Evolutionary conservation across 1,140 invertebrate species (phyloP).

Genomic region (Melipona quadrifasciata): DNA sequence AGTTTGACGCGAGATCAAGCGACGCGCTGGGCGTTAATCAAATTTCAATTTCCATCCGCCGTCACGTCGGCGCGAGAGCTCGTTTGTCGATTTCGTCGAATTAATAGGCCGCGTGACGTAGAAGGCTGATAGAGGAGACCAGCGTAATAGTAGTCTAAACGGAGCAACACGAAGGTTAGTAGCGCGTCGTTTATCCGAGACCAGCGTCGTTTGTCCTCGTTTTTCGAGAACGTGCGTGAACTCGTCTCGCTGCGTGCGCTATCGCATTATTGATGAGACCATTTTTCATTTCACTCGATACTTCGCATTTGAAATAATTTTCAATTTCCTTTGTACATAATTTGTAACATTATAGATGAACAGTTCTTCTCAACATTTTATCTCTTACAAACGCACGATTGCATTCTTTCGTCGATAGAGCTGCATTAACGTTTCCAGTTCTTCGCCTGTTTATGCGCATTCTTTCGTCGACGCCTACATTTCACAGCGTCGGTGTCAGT

Average conservation of each 20-base stretch:
- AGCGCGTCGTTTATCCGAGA: neutral
- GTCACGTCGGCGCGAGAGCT: neutral
- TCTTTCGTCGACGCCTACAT: slow-evolving; percentile 2
- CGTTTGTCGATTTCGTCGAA: slow-evolving; percentile 15
- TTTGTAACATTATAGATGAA: neutral
- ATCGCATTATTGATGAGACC: no score
- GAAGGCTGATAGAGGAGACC: neutral
- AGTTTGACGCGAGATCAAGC: neutral
- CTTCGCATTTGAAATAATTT: neutral
- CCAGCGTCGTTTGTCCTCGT: slow-evolving; percentile 6
- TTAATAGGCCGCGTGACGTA: slow-evolving; percentile 13
- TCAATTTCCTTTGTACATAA: neutral
- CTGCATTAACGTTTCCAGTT: slow-evolving; percentile 5
- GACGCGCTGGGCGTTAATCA: neutral
- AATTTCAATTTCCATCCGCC: slow-evolving; percentile 24
- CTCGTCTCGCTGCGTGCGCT: neutral
- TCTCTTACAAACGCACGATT: neutral
- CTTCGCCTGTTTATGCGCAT: slow-evolving; percentile 16
- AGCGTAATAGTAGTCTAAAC: neutral
- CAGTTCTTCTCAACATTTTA: neutral
- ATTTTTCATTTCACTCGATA: neutral
- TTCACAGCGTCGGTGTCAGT: neutral
- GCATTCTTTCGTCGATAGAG: slow-evolving; percentile 4
- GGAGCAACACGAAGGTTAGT: slow-evolving; percentile 16
- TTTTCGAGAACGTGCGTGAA: neutral